These are phyloP conservation scores for Pelvicachromis taeniatus DNA, from an alignment of 2,113 vertebrate species.

Conservation along the genomic window DNA sequence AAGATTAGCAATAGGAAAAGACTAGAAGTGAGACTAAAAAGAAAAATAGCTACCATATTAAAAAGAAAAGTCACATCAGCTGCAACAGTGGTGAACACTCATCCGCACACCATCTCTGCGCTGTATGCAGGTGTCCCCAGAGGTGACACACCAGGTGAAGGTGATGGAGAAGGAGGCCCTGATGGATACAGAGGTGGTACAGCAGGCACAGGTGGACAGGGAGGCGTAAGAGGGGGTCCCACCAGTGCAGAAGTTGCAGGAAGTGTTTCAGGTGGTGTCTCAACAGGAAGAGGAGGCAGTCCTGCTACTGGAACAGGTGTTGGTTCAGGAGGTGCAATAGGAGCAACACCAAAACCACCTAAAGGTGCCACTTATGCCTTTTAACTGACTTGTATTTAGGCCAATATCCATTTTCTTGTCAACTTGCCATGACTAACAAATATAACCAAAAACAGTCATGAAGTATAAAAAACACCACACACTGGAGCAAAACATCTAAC, in stretches of 20 bases:
- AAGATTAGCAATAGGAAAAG: not conserved
- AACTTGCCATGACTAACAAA: not conserved
- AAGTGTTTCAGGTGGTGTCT: not conserved
- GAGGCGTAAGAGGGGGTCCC: conserved; percentile 17
- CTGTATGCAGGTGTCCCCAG: conserved; percentile 58
- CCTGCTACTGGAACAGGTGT: conserved; percentile 32
- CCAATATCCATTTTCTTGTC: not conserved
- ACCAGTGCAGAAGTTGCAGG: not conserved
- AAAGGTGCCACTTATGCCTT: conserved; percentile 26
- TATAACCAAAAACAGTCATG: not conserved
- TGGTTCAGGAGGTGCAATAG: conserved; percentile 3
- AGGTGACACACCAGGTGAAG: conserved; percentile 74
- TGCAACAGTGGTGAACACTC: not conserved
- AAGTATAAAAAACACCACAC: not conserved
- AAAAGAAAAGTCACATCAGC: not conserved
- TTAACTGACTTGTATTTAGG: not conserved
- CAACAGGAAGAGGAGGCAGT: conserved; percentile 30
- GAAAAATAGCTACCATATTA: not conserved
- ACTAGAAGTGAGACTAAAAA: not conserved
- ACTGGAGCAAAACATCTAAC: not conserved
- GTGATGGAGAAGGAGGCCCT: conserved; percentile 56
- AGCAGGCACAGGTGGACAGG: not conserved
- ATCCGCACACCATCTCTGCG: not conserved
- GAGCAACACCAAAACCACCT: conserved; percentile 49
- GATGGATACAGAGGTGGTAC: conserved; percentile 42